phyloP scores from a whole-genome alignment of 2,888 invertebrate species.

The Ormyrus nitidulus region DNA sequence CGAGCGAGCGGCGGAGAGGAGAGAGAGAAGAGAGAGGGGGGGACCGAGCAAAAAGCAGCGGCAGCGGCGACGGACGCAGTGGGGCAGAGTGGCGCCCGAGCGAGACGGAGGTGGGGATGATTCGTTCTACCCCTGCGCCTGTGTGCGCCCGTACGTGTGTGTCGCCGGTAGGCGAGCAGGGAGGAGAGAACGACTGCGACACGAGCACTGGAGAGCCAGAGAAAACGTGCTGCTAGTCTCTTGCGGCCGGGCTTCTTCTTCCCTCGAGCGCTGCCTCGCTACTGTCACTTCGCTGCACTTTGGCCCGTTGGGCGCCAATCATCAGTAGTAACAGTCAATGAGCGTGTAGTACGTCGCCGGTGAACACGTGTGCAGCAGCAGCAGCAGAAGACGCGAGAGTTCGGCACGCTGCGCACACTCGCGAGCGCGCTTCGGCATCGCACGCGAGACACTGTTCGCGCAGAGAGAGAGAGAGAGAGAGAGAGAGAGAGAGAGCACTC shows the following conservation, averaged over 20 bases:
- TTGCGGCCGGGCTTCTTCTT: neutral
- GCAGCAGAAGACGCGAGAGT: neutral
- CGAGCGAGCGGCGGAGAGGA: constrained; percentile 54
- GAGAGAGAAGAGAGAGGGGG: constrained; percentile 53
- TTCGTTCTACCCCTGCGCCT: neutral
- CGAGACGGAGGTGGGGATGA: constrained; percentile 24
- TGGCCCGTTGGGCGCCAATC: neutral
- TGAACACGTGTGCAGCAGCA: neutral
- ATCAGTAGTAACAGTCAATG: constrained; percentile 37
- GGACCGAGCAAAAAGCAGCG: constrained; percentile 48
- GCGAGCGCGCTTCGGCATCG: neutral
- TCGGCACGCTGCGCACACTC: neutral
- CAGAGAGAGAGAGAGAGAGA: constrained; percentile 15
- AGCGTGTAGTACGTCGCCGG: constrained; percentile 19
- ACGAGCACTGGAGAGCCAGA: neutral
- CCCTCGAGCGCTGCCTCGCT: neutral
- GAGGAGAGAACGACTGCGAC: constrained; percentile 23
- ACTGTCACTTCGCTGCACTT: neutral
- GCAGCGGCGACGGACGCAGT: constrained; percentile 39
- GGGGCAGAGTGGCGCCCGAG: constrained; percentile 48
- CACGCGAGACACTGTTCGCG: neutral
- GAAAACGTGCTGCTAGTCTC: constrained; percentile 21
- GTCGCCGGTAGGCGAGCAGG: constrained; percentile 2
- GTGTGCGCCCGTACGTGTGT: neutral
- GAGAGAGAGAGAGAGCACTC: constrained; percentile 33